Evolutionary conservation across 1,140 invertebrate genomes (phyloP), one percentile per base, ranked within the genome.

Genomic region (Caerostris darwini): DNA sequence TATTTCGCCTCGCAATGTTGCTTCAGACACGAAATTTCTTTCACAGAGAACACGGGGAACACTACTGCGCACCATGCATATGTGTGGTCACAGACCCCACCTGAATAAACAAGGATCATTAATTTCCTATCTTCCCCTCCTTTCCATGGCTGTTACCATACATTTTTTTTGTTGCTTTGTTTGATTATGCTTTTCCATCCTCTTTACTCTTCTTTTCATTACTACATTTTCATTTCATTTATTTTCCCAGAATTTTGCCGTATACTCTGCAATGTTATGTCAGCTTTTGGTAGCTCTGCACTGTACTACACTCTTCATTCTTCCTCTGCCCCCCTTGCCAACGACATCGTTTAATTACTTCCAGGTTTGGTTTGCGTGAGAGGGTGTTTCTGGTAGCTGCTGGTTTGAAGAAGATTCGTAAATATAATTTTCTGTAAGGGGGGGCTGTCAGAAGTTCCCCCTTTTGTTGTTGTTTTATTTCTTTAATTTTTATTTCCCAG

Each of bases 301-400:
- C 34, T 34, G 34, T 34, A 34, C 34, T 34, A 34, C 34, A 81
- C 71, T 58, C n/a, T 54, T 17, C 54, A 3, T 19, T 14, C 54
- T 7, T 7, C 14, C 82, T 19, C 34, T 58, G 57, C 56, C 81
- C n/a, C 50, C 10, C 50, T 91, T 53, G 34, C 50, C 67, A 92
- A 92, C 90, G 90, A 92, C 77, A 92, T 92, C 90, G 67, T 92
- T 92, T 92, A 92, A 92, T 92, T 92, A 92, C 90, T 92, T 92
- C 83, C 56, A 85, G 90, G 12, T 92, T 61, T 92, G 90, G 77
- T 85, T 90, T 85, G 83, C 61, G 61, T 69, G 86, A n/a, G 64
- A 53, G 90, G 19, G 89, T 8, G 64, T 69, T 64, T 77, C 59
- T 12, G 71, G 71, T 17, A 50, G 89, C 69, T 58, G n/a, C 54